These are phyloP conservation scores for Napeogenes sylphis DNA, from an alignment of 2,888 invertebrate species.

Conservation along the genomic window DNA sequence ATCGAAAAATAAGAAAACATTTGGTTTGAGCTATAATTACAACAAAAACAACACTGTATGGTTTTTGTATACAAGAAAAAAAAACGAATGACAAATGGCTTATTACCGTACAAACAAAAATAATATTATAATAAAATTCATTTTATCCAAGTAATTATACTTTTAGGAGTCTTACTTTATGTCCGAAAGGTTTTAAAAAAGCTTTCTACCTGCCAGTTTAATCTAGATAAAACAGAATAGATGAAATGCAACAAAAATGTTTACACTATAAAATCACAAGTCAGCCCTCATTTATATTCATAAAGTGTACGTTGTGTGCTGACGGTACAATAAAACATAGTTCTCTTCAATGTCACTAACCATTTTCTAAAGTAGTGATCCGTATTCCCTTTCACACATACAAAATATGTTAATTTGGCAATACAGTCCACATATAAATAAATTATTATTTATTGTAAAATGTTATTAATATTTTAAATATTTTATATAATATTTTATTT, in stretches of 20 bases:
- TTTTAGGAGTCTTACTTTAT: too few relatives aligned
- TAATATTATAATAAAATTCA: too few relatives aligned
- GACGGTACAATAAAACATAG: conserved; percentile 25
- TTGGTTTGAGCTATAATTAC: too few relatives aligned
- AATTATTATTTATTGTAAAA: background rate
- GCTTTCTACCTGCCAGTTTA: background rate
- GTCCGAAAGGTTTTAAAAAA: background rate
- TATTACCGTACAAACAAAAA: too few relatives aligned
- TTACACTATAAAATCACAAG: background rate
- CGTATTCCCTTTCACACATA: conserved; percentile 17
- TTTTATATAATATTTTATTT: background rate
- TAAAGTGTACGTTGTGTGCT: conserved; percentile 4
- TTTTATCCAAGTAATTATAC: too few relatives aligned
- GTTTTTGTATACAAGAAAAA: too few relatives aligned
- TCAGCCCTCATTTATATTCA: background rate
- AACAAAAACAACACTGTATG: too few relatives aligned
- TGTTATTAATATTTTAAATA: conserved; percentile 10
- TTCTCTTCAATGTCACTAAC: conserved; percentile 28
- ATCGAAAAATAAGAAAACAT: too few relatives aligned
- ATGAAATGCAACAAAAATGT: background rate
- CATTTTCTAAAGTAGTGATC: conserved; percentile 31
- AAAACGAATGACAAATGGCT: too few relatives aligned
- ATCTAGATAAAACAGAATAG: background rate
- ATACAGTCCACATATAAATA: background rate
- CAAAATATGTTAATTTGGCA: background rate